phyloP scores from a whole-genome alignment of 2,888 invertebrate species.

The Sarcophaga caerulescens region DNA sequence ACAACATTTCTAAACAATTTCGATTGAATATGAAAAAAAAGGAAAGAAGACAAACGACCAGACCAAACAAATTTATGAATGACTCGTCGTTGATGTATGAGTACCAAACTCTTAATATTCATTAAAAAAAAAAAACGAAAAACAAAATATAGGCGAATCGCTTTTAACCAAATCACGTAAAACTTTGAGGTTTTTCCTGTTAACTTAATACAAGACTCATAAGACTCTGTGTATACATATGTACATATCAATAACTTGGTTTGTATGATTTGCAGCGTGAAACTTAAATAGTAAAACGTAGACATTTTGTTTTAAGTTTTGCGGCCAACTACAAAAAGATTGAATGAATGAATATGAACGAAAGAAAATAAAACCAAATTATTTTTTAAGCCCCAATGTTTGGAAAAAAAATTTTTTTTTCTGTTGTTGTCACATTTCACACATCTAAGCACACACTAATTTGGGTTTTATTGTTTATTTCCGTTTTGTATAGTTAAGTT shows the following conservation, averaged over 20 bases:
- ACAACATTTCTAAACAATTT: conserved; percentile 57
- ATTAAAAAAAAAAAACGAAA: conserved; percentile 1
- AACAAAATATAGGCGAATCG: background rate
- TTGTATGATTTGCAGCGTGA: background rate
- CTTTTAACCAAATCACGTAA: conserved; percentile 65
- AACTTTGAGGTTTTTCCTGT: conserved; percentile 66
- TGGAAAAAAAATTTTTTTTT: background rate
- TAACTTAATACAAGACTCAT: conserved; percentile 47
- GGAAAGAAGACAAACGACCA: background rate
- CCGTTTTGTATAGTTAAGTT: conserved; percentile 49
- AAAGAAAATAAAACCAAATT: background rate
- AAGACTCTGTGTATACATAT: background rate
- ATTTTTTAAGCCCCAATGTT: background rate
- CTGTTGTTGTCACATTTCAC: conserved; percentile 62
- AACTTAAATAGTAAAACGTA: no score
- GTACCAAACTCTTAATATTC: background rate
- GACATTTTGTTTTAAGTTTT: background rate
- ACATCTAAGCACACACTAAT: conserved; percentile 64
- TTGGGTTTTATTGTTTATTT: conserved; percentile 67
- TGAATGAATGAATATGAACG: background rate
- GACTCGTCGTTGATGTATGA: background rate
- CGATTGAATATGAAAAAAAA: background rate
- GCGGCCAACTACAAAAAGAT: conserved; percentile 18
- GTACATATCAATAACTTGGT: background rate
- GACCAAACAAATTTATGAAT: background rate